Evolutionary conservation across 92 coral and sea anemone species (phyloP).

Genomic region (Phymanthus crucifer): DNA sequence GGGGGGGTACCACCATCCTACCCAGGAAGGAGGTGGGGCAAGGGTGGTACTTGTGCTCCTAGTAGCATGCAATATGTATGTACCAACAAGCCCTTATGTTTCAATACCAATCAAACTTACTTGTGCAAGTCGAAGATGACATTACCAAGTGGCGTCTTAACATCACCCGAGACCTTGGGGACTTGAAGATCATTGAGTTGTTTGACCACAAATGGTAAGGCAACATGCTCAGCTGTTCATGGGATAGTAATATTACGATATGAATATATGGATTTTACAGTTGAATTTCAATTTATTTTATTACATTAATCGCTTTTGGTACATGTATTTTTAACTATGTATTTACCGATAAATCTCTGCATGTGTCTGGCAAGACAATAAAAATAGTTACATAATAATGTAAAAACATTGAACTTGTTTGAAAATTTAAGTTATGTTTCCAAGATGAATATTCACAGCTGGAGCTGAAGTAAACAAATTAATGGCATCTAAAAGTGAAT

Average conservation of each 20-base stretch:
- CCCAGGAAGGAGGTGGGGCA: too few relatives aligned
- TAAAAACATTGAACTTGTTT: not conserved
- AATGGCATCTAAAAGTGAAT: too few relatives aligned
- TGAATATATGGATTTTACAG: not conserved
- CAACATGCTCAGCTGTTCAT: constrained; percentile 64
- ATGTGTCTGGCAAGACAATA: not conserved
- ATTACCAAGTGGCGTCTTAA: constrained; percentile 70
- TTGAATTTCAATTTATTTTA: too few relatives aligned
- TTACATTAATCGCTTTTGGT: not conserved
- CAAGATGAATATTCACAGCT: too few relatives aligned
- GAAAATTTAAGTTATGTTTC: too few relatives aligned
- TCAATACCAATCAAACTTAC: constrained; percentile 28
- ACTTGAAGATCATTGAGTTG: constrained; percentile 60
- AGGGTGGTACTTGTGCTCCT: too few relatives aligned
- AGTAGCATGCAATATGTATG: not conserved
- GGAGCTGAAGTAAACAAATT: too few relatives aligned
- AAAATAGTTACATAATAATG: not conserved
- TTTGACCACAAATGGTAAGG: constrained; percentile 72
- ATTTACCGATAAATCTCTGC: constrained; percentile 6
- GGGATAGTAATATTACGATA: not conserved
- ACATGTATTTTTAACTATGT: too few relatives aligned
- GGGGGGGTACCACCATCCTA: too few relatives aligned
- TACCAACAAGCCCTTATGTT: not conserved
- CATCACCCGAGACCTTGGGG: constrained; percentile 56
- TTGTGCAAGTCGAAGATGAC: constrained; percentile 63